Percentiles rank a stretch among this genome's conserved stretches.
Evolutionary conservation across 2,888 invertebrate species (phyloP).

Genomic region (Venusia cambrica): DNA sequence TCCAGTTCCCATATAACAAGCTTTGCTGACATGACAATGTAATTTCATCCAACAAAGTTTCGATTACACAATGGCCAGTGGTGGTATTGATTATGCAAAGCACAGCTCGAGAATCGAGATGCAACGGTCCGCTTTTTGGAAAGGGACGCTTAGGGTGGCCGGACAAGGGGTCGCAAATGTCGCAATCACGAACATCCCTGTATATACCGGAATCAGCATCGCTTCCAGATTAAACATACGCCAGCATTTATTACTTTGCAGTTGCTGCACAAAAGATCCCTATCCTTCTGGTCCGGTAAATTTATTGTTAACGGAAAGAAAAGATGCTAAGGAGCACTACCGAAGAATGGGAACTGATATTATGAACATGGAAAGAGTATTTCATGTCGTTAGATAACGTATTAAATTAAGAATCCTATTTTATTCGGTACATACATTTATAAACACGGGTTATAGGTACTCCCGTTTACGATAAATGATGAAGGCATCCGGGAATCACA

Average conservation of each 20-base stretch:
- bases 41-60: slow-evolving; percentile 46
- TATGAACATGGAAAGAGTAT: too few relatives aligned
- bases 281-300: slow-evolving; percentile 15
- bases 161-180: slow-evolving; percentile 50
- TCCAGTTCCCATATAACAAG: too few relatives aligned
- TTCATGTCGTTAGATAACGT: too few relatives aligned
- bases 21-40: too few relatives aligned
- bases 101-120: slow-evolving; percentile 54
- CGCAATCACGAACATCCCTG: slow-evolving; percentile 13
- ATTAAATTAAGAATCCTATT: too few relatives aligned
- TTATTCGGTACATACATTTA: too few relatives aligned
- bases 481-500: too few relatives aligned
- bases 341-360: slow-evolving; percentile 6
- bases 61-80: slow-evolving; percentile 48
- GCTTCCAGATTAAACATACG: slow-evolving; percentile 13
- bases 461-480: too few relatives aligned
- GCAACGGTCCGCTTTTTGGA: slow-evolving; percentile 70
- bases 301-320: slow-evolving; percentile 15
- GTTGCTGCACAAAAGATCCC: slow-evolving; percentile 8
- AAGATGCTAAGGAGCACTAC: slow-evolving; percentile 1
- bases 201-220: slow-evolving; percentile 8
- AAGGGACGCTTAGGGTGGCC: slow-evolving; percentile 48
- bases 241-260: slow-evolving; percentile 15
- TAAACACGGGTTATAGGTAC: too few relatives aligned
- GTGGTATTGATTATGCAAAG: slow-evolving; percentile 74